Evolutionary conservation across 2,888 invertebrate genomes (phyloP), one percentile per base, ranked within the genome.

Genomic region (Pollenia amentaria): DNA sequence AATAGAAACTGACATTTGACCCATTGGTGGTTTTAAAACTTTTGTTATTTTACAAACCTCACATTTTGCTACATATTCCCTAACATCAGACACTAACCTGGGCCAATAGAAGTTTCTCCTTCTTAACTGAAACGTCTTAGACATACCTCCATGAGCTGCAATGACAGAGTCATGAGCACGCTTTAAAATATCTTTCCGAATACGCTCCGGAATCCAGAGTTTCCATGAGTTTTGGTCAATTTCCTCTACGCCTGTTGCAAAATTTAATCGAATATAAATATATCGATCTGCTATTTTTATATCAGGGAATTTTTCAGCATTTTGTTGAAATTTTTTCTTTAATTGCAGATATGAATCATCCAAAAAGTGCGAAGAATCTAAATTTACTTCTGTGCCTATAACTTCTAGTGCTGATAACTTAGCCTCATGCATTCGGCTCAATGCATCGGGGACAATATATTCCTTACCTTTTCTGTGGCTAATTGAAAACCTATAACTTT

Each of bases 161-260:
- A 42, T 40, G 10, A 42, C 16, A 6, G 42, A 62, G n/a, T 62
- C 40, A 16, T 62, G 62, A 10, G n/a, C 7, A n/a, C 62, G 14
- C 18, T 16, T 62, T 16, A 62, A n/a, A n/a, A 62, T 62, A 8
- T 40, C 16, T 10, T 40, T 7, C 16, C 62, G 14, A 40, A 72
- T 29, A n/a, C n/a, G 10, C 21, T 72, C 38, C 0, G 78, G 83
- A 3, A 88, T 14, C 88, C 85, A 89, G 11, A 88, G 38, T 75
- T 88, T 88, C 88, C 87, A 88, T 0, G 72, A 21, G 2, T 70
- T 29, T 10, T 62, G 40, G 12, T 57, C 29, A 29, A 64, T 62
- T 65, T 1, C 85, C 1, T 55, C 72, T 1, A 16, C 16, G 14
- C 72, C 72, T 40, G 76, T 53, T 12, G 72, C 76, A 18, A 80